Evolutionary conservation across 2,888 invertebrate species (phyloP).

Genomic region (Macrosiphum euphorbiae): DNA sequence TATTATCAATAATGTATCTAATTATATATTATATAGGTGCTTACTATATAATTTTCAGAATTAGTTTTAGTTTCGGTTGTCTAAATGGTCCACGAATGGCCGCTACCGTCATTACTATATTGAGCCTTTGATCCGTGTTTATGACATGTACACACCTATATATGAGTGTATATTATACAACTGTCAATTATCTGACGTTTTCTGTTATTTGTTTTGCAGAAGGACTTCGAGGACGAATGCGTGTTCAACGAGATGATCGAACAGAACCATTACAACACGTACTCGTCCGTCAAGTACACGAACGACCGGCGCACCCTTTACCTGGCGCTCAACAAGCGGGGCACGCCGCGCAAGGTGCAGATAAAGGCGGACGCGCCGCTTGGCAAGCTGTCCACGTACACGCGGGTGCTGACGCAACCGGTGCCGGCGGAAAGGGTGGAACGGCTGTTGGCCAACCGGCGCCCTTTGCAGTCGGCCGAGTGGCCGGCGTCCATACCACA

Average conservation of each 20-base stretch:
- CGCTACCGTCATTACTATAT: too few relatives aligned
- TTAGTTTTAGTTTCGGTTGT: too few relatives aligned
- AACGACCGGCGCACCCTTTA: slow-evolving; percentile 79
- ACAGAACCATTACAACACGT: slow-evolving; percentile 87
- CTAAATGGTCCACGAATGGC: too few relatives aligned
- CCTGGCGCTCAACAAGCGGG: slow-evolving; percentile 82
- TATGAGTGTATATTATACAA: not conserved
- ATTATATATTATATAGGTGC: too few relatives aligned
- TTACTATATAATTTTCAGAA: too few relatives aligned
- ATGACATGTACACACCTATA: too few relatives aligned
- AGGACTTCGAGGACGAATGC: slow-evolving; percentile 86
- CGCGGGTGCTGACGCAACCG: slow-evolving; percentile 78
- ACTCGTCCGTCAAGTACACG: slow-evolving; percentile 82
- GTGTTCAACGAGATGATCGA: slow-evolving; percentile 89
- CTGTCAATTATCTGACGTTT: not conserved
- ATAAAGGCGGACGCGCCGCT: slow-evolving; percentile 78
- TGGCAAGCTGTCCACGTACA: slow-evolving; percentile 82
- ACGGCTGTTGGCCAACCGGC: slow-evolving; percentile 47
- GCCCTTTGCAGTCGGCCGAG: not conserved
- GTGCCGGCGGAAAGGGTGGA: slow-evolving; percentile 73
- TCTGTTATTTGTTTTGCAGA: slow-evolving; percentile 74
- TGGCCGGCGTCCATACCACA: slow-evolving; percentile 43
- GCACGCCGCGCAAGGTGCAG: slow-evolving; percentile 81
- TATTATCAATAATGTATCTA: too few relatives aligned
- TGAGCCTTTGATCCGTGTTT: too few relatives aligned